phyloP scores from a whole-genome alignment of 2,113 vertebrate genomes.

The Gymnocephalus cernua region DNA sequence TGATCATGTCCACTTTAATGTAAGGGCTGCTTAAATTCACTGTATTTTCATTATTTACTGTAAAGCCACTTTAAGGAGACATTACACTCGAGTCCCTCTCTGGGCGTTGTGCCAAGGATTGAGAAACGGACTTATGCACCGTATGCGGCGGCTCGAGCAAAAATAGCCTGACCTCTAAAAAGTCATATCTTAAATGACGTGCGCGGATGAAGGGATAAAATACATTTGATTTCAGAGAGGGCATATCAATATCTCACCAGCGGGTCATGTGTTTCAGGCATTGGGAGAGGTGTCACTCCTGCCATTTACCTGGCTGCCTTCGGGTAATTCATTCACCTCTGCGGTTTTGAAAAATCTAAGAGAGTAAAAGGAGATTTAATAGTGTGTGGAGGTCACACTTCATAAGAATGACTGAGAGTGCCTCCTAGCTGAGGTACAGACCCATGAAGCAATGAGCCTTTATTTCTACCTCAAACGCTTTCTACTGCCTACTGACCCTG shows the following conservation, averaged over 20 bases:
- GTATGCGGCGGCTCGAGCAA: conserved; percentile 15
- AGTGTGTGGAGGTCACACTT: conserved; percentile 79
- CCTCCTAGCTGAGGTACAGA: conserved; percentile 68
- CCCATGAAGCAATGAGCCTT: conserved; percentile 74
- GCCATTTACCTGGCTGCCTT: conserved; percentile 64
- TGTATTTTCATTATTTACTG: conserved; percentile 67
- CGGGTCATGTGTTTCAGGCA: conserved; percentile 62
- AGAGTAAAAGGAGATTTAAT: conserved; percentile 74
- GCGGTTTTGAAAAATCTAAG: conserved; percentile 68
- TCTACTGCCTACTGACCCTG: conserved; percentile 67
- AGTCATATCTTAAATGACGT: conserved; percentile 57
- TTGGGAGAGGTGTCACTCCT: conserved; percentile 58
- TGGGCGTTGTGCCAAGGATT: conserved; percentile 48
- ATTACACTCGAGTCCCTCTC: conserved; percentile 54
- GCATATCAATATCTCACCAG: conserved; percentile 73
- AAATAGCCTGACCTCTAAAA: conserved; percentile 71
- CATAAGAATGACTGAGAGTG: conserved; percentile 75
- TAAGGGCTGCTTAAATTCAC: conserved; percentile 47
- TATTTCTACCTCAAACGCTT: conserved; percentile 78
- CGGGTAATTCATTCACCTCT: conserved; percentile 74
- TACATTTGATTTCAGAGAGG: conserved; percentile 69
- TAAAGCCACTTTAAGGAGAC: conserved; percentile 57
- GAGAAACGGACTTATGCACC: conserved; percentile 47
- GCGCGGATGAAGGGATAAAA: conserved; percentile 65
- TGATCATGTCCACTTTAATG: conserved; percentile 43